These are phyloP conservation scores for Malacosoma neustria DNA, from an alignment of 2,888 invertebrate genomes.

Conservation along the genomic window DNA sequence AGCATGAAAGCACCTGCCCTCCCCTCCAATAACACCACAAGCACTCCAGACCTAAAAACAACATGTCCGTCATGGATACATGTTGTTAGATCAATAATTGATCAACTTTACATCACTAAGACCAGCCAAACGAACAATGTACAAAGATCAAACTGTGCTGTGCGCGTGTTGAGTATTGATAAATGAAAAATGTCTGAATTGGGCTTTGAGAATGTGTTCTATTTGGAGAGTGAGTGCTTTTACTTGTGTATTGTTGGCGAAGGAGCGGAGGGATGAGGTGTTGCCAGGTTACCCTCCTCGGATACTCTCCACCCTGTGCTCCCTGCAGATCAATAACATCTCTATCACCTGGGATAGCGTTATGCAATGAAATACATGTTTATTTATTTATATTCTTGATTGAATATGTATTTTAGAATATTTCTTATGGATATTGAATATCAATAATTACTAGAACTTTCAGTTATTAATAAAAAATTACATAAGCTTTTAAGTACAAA, in stretches of 20 bases:
- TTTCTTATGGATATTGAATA: too few relatives aligned
- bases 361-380: conserved; percentile 51
- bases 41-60: conserved; percentile 28
- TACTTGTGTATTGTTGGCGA: conserved; percentile 31
- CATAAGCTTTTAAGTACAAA: too few relatives aligned
- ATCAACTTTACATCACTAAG: conserved; percentile 17
- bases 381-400: conserved; percentile 12
- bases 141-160: conserved; percentile 28
- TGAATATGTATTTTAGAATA: conserved; percentile 6
- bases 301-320: conserved; percentile 44
- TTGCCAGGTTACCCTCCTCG: conserved; percentile 63
- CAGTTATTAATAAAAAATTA: too few relatives aligned
- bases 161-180: conserved; percentile 19
- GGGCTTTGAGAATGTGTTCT: conserved; percentile 70
- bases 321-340: conserved; percentile 66
- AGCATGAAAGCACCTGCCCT: conserved; percentile 62
- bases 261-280: conserved; percentile 60
- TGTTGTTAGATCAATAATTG: conserved; percentile 64
- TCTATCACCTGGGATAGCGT: conserved; percentile 53
- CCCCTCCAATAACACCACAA: conserved; percentile 42
- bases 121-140: conserved; percentile 45
- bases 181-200: conserved; percentile 59
- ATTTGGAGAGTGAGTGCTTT: conserved; percentile 68
- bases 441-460: too few relatives aligned
- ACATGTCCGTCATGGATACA: conserved; percentile 47